phyloP scores from a whole-genome alignment of 2,113 vertebrate species.

The Poeciliopsis occidentalis region DNA sequence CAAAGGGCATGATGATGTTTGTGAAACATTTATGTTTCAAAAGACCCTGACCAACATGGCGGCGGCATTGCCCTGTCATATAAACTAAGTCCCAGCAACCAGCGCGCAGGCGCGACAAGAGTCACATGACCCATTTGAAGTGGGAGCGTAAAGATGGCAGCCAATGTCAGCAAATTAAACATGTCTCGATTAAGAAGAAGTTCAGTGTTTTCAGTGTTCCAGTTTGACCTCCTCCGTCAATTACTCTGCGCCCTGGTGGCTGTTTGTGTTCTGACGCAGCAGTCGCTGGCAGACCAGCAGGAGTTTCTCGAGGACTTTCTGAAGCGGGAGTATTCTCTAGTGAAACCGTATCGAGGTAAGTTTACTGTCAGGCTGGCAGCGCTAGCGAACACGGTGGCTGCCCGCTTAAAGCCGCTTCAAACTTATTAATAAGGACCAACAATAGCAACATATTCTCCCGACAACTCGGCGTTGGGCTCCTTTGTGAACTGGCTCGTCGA shows the following conservation, averaged over 20 bases:
- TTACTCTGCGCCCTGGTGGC: constrained; percentile 46
- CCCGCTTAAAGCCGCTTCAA: too few relatives aligned
- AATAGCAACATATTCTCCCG: too few relatives aligned
- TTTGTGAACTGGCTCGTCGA: too few relatives aligned
- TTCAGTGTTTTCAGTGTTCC: constrained; percentile 26
- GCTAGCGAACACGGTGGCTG: too few relatives aligned
- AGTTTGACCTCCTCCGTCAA: constrained; percentile 19
- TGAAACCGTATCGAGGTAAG: constrained; percentile 90
- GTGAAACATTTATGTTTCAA: neutral
- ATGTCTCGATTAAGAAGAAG: constrained; percentile 7
- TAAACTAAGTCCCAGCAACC: neutral
- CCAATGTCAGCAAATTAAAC: constrained; percentile 13
- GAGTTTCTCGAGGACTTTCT: constrained; percentile 88
- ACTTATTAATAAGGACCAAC: too few relatives aligned
- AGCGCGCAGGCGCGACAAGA: neutral
- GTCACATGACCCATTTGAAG: constrained; percentile 23
- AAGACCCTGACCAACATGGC: neutral
- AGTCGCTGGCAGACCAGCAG: constrained; percentile 61
- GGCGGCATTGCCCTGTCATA: neutral
- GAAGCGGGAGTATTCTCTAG: constrained; percentile 91
- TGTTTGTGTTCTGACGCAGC: constrained; percentile 36
- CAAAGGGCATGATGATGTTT: neutral
- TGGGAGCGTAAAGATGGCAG: constrained; percentile 77
- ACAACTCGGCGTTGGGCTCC: too few relatives aligned
- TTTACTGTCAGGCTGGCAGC: neutral